A percentile compares a stretch with the other conserved stretches of the same genome.
phyloP scores from a whole-genome alignment of 2,888 invertebrate species.

The Nephrotoma flavescens region DNA sequence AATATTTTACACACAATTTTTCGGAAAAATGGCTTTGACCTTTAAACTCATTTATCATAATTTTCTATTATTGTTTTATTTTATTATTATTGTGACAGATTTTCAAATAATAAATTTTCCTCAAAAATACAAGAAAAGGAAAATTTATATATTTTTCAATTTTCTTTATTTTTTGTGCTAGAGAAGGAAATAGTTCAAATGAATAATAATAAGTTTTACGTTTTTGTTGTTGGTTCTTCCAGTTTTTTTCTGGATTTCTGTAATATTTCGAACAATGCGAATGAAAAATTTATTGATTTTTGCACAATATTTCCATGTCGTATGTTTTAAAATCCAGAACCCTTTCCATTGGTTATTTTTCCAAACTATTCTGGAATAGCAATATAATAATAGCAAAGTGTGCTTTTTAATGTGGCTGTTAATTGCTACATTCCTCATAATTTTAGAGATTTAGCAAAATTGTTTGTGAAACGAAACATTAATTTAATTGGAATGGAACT shows the following conservation, averaged over 20 bases:
- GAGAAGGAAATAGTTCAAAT: not conserved
- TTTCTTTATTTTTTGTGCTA: not conserved
- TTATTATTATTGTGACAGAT: not conserved
- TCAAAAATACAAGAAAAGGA: not conserved
- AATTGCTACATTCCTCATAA: too few species aligned
- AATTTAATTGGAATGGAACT: too few species aligned
- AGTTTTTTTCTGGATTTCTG: not conserved
- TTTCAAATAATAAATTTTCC: not conserved
- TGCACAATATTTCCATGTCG: not conserved
- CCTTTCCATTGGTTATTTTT: too few species aligned
- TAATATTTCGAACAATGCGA: not conserved
- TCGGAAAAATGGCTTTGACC: not conserved
- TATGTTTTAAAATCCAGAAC: too few species aligned
- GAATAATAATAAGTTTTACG: not conserved
- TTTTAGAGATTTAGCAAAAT: too few species aligned
- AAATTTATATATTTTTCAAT: not conserved
- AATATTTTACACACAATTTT: not conserved
- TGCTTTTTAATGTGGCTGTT: too few species aligned
- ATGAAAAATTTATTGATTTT: not conserved
- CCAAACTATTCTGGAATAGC: too few species aligned
- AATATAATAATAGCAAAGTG: too few species aligned
- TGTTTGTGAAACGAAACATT: too few species aligned
- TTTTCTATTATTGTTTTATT: not conserved
- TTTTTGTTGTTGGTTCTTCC: not conserved
- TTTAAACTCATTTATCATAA: not conserved